A percentile compares a stretch with the other conserved stretches of the same genome.
Conservation (phyloP, 2,113 vertebrate species). For the Pipra filicauda region DNA sequence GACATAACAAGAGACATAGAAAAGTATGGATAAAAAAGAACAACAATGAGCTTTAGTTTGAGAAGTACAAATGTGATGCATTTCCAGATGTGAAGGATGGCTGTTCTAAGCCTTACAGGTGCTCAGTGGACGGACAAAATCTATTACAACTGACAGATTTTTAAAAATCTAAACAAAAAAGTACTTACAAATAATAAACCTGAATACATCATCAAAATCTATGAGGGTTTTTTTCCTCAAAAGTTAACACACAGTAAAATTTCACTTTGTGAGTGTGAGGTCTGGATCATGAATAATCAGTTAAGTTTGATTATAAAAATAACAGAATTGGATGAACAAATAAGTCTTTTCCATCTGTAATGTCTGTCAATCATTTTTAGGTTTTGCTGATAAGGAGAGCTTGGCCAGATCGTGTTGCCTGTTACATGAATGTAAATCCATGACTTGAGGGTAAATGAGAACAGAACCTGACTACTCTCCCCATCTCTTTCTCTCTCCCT, state of each 20-base stretch:
- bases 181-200: neutral
- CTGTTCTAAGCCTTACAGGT: neutral
- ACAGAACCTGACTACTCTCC: neutral
- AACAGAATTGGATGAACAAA: neutral
- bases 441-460: neutral
- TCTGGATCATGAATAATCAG: neutral
- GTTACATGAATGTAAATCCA: neutral
- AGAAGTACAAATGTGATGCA: neutral
- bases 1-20: neutral
- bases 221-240: fast-evolving
- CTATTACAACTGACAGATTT: neutral
- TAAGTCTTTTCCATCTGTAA: neutral
- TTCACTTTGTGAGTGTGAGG: neutral
- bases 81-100: neutral
- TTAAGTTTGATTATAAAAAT: neutral
- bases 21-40: neutral
- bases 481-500: neutral
- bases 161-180: neutral
- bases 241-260: neutral
- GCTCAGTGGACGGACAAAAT: neutral
- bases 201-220: neutral
- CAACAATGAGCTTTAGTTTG: neutral
- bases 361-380: neutral
- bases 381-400: neutral
- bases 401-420: neutral